Base-by-base conservation (phyloP, 2,888 invertebrate genomes). In the Xestia c-nigrum region DNA sequence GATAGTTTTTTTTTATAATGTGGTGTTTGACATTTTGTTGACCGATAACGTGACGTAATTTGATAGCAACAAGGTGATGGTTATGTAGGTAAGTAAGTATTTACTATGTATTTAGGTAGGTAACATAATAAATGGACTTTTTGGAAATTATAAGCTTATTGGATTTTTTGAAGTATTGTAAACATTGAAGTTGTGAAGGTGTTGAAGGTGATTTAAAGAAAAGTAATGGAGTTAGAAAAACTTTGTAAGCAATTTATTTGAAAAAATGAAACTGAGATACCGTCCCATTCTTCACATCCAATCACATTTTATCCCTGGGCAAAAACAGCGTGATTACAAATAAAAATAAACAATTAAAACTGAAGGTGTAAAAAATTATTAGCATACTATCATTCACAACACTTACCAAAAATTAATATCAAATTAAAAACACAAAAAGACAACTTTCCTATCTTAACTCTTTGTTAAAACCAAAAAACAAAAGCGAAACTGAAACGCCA, bases 1-100 rank as follows among this genome's bases (percentile, higher is more conserved):
- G 87, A 86, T 80, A 85, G 61, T 82, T 78, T 80, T 70, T 80
- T 80, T 72, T 69, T 61, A n/a, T 65, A 47, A 76, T 71, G 31
- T 52, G 6, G 43, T 14, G 46, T 76, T 43, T 79, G 73, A 72
- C 72, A 59, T 38, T 0, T 0, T 40, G 19, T 82, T 82, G 85
- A 84, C 84, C 74, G 74, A 63, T 69, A 9, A 5, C 14, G 43
- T 85, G 75, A 84, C 77, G 84, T 78, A 43, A 74, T 38, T 5
- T 59, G 81, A 78, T 76, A 69, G 1, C 31, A 52, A 65, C 31
- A 52, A 65, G 12, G 38, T 24, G 19, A 72, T 69, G 40, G 1
- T 9, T 59, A 16, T 24, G 24, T 57, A 55, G 38, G 21, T 65
- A 40, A 19, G 9, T 50, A 38, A 6, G 3, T 31, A 31, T n/a